phyloP scores from a whole-genome alignment of 2,888 invertebrate species.

The Galeruca laticollis region DNA sequence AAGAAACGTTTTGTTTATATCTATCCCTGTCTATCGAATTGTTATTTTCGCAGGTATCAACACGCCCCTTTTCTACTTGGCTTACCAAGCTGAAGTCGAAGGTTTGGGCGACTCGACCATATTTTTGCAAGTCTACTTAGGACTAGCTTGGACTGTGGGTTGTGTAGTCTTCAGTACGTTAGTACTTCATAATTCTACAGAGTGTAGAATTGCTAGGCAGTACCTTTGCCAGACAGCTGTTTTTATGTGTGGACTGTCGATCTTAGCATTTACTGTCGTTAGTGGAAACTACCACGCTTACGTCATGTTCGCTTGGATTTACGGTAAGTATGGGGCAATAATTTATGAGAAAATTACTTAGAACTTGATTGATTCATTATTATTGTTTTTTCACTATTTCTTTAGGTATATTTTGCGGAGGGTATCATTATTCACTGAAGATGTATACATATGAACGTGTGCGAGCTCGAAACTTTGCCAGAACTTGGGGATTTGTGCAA shows the following conservation, averaged over 20 bases:
- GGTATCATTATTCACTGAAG: constrained; percentile 88
- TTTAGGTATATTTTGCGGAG: constrained; percentile 86
- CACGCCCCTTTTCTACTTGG: constrained; percentile 87
- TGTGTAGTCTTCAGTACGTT: constrained; percentile 85
- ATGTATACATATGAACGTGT: constrained; percentile 92
- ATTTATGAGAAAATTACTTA: too few relatives aligned
- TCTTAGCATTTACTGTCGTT: constrained; percentile 82
- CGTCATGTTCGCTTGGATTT: constrained; percentile 85
- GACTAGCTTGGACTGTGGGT: constrained; percentile 86
- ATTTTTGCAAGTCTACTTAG: constrained; percentile 77
- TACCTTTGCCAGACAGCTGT: constrained; percentile 86
- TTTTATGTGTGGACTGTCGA: constrained; percentile 82
- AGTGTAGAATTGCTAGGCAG: constrained; percentile 87
- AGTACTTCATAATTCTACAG: constrained; percentile 85
- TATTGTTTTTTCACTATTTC: constrained; percentile 9
- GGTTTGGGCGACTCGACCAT: constrained; percentile 68
- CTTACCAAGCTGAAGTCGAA: constrained; percentile 83
- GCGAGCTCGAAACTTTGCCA: constrained; percentile 85
- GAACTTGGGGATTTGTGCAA: constrained; percentile 91
- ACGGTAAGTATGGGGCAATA: constrained; percentile 72
- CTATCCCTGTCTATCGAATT: neutral
- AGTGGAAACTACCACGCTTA: constrained; percentile 83
- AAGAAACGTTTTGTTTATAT: neutral
- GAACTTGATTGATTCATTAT: constrained; percentile 10
- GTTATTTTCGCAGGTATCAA: constrained; percentile 69